Base-by-base conservation (phyloP, 2,888 invertebrate species). In the Drosophila recens region DNA sequence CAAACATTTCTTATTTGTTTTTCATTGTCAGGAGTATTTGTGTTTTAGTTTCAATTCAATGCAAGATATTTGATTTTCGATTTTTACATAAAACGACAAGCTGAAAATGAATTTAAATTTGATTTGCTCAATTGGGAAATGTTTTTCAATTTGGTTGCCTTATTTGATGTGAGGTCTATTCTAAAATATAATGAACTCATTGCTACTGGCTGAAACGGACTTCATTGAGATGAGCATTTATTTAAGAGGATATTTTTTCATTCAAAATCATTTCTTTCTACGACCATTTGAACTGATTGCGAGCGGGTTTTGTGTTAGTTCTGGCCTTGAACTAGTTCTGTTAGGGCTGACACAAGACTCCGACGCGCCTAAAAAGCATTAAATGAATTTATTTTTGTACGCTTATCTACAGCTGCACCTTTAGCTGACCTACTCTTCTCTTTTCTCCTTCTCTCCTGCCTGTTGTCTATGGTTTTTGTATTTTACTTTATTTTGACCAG, bases 21-120 rank as follows among this genome's bases (percentile, higher is more conserved):
- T 13, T 23, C 13, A 27, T 45, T 11, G 48, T 13, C 20, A 38
- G 43, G 43, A 77, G 70, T 36, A 62, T 67, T n/a, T 51, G 27
- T 54, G 33, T 46, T 43, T 54, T 36, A 13, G 40, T 52, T 52
- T 58, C 78, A 59, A 57, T 57, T 53, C 59, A 61, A 61, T 66
- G 57, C 59, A 82, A 75, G 83, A 70, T 79, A 86, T 88, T 82
- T 74, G 75, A 66, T 58, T 67, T 80, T 80, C 67, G 67, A 87
- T 87, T 61, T 67, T 49, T 42, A 17, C 58, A 57, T 45, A 36
- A 42, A 56, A 48, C 56, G 43, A 15, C 8, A 20, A 15, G 27
- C 56, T 52, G 17, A 23, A 52, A 74, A 49, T 42, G 30, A 61
- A 67, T 53, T 61, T 36, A n/a, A 43, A 57, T 61, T 57, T 38